Conservation (phyloP, 1,140 invertebrate genomes). For the Procambarus virginalis region DNA sequence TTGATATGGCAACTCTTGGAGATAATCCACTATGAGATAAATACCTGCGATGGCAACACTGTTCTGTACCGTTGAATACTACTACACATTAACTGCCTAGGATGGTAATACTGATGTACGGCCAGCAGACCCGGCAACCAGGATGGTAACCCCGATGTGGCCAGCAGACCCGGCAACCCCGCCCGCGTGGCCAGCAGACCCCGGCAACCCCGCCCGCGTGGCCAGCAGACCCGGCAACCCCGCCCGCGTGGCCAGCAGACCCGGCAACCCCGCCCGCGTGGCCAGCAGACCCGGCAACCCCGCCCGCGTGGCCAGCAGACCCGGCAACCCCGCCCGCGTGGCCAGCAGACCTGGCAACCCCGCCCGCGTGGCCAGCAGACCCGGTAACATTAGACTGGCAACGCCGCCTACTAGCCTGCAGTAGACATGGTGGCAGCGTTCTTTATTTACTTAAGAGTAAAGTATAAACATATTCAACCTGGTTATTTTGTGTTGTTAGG, state of each 20-base stretch:
- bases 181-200: too few relatives aligned
- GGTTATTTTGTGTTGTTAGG: neutral
- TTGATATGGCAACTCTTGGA: conserved; percentile 26
- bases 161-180: too few relatives aligned
- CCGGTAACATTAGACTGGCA: neutral
- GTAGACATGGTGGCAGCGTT: neutral
- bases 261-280: too few relatives aligned
- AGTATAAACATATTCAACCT: conserved; percentile 9
- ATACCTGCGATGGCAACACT: conserved; percentile 18
- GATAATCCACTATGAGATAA: conserved; percentile 23
- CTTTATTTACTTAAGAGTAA: neutral
- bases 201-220: too few relatives aligned
- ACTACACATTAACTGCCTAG: neutral
- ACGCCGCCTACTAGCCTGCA: neutral
- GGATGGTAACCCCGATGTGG: too few relatives aligned
- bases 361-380: neutral
- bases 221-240: too few relatives aligned
- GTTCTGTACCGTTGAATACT: neutral
- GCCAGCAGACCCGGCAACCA: conserved; percentile 8
- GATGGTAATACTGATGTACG: neutral
- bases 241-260: too few relatives aligned
- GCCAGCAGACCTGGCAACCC: neutral
- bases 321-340: too few relatives aligned
- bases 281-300: too few relatives aligned
- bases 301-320: too few relatives aligned